Evolutionary conservation across 2,888 invertebrate species (phyloP).

Genomic region (Philaethria dido): DNA sequence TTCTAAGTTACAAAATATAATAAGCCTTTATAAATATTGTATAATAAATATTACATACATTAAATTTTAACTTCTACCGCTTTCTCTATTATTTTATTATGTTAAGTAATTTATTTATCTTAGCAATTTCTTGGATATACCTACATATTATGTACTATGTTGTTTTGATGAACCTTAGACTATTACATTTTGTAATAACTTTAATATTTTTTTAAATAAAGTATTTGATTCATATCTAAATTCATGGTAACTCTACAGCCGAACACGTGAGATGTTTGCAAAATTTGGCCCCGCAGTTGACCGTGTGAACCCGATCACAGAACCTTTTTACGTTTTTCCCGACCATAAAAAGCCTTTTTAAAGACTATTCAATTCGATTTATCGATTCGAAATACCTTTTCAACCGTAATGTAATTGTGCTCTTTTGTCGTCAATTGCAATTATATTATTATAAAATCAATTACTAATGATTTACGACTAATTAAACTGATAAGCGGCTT

Average conservation of each 20-base stretch:
- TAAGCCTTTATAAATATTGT: too few relatives aligned
- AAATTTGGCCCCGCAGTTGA: conserved; percentile 60
- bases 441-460: background rate
- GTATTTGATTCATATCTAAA: too few relatives aligned
- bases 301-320: conserved; percentile 71
- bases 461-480: background rate
- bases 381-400: conserved; percentile 48
- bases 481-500: background rate
- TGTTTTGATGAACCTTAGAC: background rate
- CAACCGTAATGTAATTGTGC: conserved; percentile 17
- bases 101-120: background rate
- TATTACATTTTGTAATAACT: background rate
- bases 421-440: background rate
- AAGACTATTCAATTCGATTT: conserved; percentile 50
- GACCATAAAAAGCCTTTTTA: conserved; percentile 57
- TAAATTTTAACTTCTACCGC: background rate
- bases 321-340: conserved; percentile 60
- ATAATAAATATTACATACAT: too few relatives aligned
- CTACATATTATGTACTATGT: background rate
- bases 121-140: background rate
- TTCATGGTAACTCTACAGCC: conserved; percentile 54
- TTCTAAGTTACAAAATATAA: too few relatives aligned
- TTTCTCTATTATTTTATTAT: background rate
- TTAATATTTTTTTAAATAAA: too few relatives aligned
- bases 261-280: conserved; percentile 70